Percentiles rank a stretch among this genome's conserved stretches.
Conservation (phyloP, 2,888 invertebrate genomes). For the Eucera pruinosa region DNA sequence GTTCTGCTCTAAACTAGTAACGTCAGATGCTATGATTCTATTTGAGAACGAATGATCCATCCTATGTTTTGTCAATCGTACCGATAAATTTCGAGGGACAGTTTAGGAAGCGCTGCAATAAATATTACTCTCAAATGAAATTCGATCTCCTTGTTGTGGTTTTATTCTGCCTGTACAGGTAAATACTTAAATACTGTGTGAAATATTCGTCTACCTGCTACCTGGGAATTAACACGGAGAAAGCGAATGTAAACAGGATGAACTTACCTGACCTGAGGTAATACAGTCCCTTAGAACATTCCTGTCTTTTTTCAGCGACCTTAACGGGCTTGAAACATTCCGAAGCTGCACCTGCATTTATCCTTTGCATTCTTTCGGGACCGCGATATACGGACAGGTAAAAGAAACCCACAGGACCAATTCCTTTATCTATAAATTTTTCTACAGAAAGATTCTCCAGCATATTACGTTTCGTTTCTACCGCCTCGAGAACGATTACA, state of each 20-base stretch:
- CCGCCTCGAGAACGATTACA: too few relatives aligned
- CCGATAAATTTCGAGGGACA: neutral
- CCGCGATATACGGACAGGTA: neutral
- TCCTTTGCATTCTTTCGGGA: conserved; percentile 4
- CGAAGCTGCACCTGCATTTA: conserved; percentile 12
- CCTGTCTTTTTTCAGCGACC: conserved; percentile 11
- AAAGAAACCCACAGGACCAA: neutral
- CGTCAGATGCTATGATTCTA: too few relatives aligned
- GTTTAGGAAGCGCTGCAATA: neutral
- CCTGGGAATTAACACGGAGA: neutral
- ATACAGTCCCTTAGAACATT: conserved; percentile 20
- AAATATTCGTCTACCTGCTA: conserved; percentile 20
- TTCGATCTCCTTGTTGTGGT: neutral
- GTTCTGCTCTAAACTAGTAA: too few relatives aligned
- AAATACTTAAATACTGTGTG: neutral
- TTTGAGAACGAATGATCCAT: too few relatives aligned
- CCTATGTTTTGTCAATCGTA: too few relatives aligned
- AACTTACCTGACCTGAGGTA: conserved; percentile 41
- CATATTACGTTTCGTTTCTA: too few relatives aligned
- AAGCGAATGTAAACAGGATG: conserved; percentile 33
- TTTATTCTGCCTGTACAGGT: neutral
- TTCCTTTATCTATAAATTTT: too few relatives aligned
- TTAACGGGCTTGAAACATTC: conserved; percentile 1
- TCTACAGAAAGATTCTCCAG: too few relatives aligned
- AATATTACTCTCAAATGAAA: neutral